Evolutionary conservation across 2,113 vertebrate genomes (phyloP), one percentile per base, ranked within the genome.

Genomic region (Anthoscopus minutus): DNA sequence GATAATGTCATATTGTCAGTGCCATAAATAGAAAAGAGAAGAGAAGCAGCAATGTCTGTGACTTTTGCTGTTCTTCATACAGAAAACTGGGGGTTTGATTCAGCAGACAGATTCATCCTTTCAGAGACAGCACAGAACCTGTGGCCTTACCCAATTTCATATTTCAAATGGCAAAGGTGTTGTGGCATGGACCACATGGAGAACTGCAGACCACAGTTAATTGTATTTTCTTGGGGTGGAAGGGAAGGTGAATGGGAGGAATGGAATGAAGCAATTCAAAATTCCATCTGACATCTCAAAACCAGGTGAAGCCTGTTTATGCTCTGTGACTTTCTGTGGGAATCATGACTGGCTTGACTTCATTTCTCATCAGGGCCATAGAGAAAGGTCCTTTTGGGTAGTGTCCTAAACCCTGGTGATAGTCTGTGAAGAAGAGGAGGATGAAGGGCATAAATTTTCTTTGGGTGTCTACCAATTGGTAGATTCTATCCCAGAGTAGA

Each of bases 331-430:
- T 54, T 45, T 4, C 12, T 15, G 23, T 16, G 24, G 33, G 47
- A 58, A 42, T 56, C 24, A 9, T 23, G 33, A 8, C 38, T 62
- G 72, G 17, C 56, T 45, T 53, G 47, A 22, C 54, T 81, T 58
- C 28, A 3, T 65, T 44, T 0, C 17, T 28, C 8, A 2, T 65
- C 15, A 10, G 12, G 37, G 11, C 40, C 0, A 0, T 6, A 12
- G 15, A 40, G 54, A 17, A 60, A 33, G 17, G 38, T 28, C 45
- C 69, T 17, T 28, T 72, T 7, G 9, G 2, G 35, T 10, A 24
- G 8, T 8, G 21, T 48, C 48, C 48, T 54, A 51, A 33, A 30
- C 16, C 23, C 33, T 44, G 30, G 3, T 51, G 25, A 4, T 58
- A 15, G 21, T 40, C 27, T 72, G 9, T 51, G 58, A 67, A 15